These are phyloP conservation scores for Salvelinus namaycush DNA, from an alignment of 2,113 vertebrate genomes.

Conservation along the genomic window DNA sequence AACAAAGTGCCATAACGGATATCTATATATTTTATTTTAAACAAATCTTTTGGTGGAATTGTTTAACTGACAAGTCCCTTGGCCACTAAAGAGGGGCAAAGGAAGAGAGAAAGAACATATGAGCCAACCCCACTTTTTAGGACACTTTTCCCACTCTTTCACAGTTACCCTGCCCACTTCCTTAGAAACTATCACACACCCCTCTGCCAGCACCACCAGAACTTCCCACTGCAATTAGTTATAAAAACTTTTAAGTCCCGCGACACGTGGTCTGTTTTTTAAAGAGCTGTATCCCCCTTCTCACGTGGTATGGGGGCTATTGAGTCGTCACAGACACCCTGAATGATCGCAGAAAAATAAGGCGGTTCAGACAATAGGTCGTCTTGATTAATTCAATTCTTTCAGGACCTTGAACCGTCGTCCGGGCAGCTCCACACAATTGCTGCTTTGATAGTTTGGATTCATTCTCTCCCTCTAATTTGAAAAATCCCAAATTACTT, in stretches of 20 bases:
- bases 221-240: conserved; percentile 86
- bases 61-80: conserved; percentile 59
- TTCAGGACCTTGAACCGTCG: conserved; percentile 82
- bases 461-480: conserved; percentile 41
- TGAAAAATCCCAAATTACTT: conserved; percentile 3
- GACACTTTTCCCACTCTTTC: conserved; percentile 69
- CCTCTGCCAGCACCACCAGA: conserved; percentile 53
- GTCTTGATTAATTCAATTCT: conserved; percentile 88
- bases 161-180: conserved; percentile 77
- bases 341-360: conserved; percentile 84
- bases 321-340: conserved; percentile 84
- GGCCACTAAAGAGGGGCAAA: conserved; percentile 43
- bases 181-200: conserved; percentile 77
- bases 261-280: conserved; percentile 83
- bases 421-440: conserved; percentile 83
- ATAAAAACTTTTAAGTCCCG: conserved; percentile 80
- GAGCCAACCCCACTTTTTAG: conserved; percentile 54
- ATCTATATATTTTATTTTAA: conserved; percentile 58
- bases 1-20: conserved; percentile 54
- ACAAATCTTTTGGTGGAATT: conserved; percentile 65
- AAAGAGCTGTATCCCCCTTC: conserved; percentile 78
- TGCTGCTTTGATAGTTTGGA: conserved; percentile 77
- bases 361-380: conserved; percentile 78
- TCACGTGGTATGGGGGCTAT: conserved; percentile 78
- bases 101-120: conserved; percentile 46